Conservation (phyloP, 53 echinoderm and acorn worm genomes). For the Henricia sp. region DNA sequence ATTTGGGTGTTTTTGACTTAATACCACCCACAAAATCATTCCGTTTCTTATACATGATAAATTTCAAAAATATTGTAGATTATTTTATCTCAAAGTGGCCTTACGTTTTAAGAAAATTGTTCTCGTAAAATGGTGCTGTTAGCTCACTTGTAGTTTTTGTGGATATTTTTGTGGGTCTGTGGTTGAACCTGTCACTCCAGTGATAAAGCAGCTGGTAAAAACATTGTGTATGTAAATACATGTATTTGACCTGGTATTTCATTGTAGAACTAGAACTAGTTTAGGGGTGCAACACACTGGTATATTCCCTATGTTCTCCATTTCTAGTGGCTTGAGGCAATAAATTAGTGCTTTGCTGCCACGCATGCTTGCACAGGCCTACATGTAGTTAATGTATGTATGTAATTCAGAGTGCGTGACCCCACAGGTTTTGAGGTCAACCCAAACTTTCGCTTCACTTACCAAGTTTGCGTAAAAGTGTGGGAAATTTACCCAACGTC, state of each 20-base stretch:
- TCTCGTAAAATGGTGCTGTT: slow-evolving; percentile 57
- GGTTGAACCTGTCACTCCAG: not conserved
- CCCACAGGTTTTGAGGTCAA: slow-evolving; percentile 7
- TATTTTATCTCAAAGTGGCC: slow-evolving; percentile 57
- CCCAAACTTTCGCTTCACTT: slow-evolving; percentile 8
- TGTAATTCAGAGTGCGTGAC: not conserved
- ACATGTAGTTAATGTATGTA: not conserved
- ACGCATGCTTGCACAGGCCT: not conserved
- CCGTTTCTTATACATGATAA: slow-evolving; percentile 22
- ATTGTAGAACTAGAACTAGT: not conserved
- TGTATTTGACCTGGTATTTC: not conserved
- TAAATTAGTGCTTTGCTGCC: slow-evolving; percentile 7
- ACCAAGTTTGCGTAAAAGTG: slow-evolving; percentile 6
- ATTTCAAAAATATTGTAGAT: slow-evolving; percentile 18
- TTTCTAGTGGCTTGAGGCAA: not conserved
- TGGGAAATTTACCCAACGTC: slow-evolving; percentile 25
- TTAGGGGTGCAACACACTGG: no score
- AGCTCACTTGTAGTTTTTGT: slow-evolving; percentile 7
- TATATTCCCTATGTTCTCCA: slow-evolving; percentile 26
- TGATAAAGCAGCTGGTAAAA: slow-evolving; percentile 16
- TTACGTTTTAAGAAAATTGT: slow-evolving; percentile 45
- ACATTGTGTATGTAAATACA: slow-evolving; percentile 8
- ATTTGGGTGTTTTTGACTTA: slow-evolving; percentile 40
- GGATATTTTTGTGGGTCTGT: slow-evolving; percentile 35
- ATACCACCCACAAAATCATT: slow-evolving; percentile 32